A percentile compares a stretch with the other conserved stretches of the same genome.
Evolutionary conservation across 1,140 invertebrate species (phyloP).

Genomic region (Leptoteleia sp.): DNA sequence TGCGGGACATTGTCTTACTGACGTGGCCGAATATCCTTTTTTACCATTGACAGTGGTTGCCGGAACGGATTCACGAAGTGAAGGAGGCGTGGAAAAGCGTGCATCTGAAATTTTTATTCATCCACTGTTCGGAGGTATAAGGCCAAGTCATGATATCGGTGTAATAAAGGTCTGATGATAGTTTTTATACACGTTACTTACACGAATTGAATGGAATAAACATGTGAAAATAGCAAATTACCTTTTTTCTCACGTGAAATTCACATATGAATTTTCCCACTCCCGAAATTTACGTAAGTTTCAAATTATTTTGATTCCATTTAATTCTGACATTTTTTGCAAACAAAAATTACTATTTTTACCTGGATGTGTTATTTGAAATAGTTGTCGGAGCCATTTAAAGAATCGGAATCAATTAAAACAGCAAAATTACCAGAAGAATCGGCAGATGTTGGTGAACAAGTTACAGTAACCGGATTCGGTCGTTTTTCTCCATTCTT

Average conservation of each 20-base stretch:
- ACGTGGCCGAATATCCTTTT: conserved; percentile 18
- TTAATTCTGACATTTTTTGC: no score
- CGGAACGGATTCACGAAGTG: conserved; percentile 19
- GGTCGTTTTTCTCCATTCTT: conserved; percentile 5
- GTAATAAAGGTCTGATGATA: conserved; percentile 33
- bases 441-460: not conserved
- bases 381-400: conserved; percentile 22
- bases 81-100: conserved; percentile 23
- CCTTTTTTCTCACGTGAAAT: no score
- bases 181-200: no score
- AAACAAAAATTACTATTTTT: not conserved
- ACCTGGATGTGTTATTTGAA: not conserved
- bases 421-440: conserved; percentile 14
- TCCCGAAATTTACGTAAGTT: no score
- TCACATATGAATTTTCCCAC: no score
- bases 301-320: no score
- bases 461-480: conserved; percentile 14
- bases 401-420: conserved; percentile 12
- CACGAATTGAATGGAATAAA: no score
- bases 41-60: conserved; percentile 30
- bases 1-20: conserved; percentile 27
- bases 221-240: no score
- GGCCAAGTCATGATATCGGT: conserved; percentile 10
- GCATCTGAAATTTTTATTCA: conserved; percentile 42
- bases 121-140: not conserved